phyloP scores from a whole-genome alignment of 1,140 invertebrate species.

The Brachionus koreanus region DNA sequence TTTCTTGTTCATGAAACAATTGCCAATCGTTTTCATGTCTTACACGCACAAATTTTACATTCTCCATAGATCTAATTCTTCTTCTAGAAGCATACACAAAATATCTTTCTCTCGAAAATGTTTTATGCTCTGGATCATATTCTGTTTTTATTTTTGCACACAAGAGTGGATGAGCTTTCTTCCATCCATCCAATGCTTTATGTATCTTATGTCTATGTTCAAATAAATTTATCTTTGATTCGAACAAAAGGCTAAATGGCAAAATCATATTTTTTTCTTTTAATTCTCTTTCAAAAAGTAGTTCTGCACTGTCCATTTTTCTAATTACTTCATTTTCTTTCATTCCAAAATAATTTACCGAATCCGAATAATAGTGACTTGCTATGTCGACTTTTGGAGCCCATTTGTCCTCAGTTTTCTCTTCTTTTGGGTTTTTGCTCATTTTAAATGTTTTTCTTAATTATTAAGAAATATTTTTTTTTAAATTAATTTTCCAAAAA shows the following conservation, averaged over 20 bases:
- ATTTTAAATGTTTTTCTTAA: no score
- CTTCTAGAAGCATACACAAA: constrained; percentile 8
- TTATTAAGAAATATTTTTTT: no score
- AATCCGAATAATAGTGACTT: no score
- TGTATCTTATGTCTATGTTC: not conserved
- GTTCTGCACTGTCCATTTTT: not conserved
- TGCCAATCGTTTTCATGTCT: not conserved
- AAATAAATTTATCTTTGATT: not conserved
- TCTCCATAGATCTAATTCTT: not conserved
- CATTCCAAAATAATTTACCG: not conserved
- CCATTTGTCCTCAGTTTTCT: no score
- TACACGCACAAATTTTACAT: not conserved
- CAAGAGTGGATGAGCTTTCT: constrained; percentile 8
- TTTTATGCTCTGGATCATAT: not conserved
- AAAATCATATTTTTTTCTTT: not conserved
- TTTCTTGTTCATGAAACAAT: not conserved
- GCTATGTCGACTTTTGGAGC: no score
- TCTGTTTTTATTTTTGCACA: not conserved
- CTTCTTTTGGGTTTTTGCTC: no score
- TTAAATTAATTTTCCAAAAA: no score
- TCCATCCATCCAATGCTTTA: not conserved
- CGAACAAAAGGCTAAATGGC: not conserved
- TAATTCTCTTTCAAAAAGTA: not conserved
- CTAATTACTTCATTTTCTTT: not conserved
- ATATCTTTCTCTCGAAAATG: not conserved